A percentile compares a stretch with the other conserved stretches of the same genome.
These are phyloP conservation scores for Ectropis crepuscularia DNA, from an alignment of 2,888 invertebrate species.

Conservation along the genomic window DNA sequence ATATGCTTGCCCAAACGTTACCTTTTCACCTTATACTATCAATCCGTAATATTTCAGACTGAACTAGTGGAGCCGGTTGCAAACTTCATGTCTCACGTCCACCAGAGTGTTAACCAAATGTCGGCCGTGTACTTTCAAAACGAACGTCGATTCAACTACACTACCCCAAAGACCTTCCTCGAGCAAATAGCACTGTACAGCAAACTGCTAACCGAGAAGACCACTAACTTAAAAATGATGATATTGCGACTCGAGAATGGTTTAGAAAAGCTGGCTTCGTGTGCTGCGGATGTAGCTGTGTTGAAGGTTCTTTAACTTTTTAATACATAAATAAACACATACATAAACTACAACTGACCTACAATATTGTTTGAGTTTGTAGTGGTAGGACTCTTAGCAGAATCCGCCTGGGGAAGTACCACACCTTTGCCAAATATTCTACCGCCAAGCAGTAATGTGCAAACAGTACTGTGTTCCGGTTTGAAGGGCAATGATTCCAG, in stretches of 20 bases:
- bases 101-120: conserved; percentile 94
- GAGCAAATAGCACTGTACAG: conserved; percentile 95
- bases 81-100: conserved; percentile 95
- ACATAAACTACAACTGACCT: too few species aligned
- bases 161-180: conserved; percentile 97
- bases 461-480: too few species aligned
- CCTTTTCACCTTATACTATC: too few species aligned
- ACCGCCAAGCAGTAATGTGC: too few species aligned
- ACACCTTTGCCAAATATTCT: too few species aligned
- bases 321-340: not conserved
- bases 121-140: conserved; percentile 92
- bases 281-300: conserved; percentile 93
- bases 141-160: conserved; percentile 96
- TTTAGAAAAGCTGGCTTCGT: conserved; percentile 93
- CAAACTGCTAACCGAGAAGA: conserved; percentile 88
- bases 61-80: conserved; percentile 88
- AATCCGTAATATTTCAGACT: conserved; percentile 64
- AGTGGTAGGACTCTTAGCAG: too few species aligned
- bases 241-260: conserved; percentile 94
- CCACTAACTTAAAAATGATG: conserved; percentile 88
- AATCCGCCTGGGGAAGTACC: too few species aligned
- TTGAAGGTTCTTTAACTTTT: conserved; percentile 85
- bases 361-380: too few species aligned
- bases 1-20: too few species aligned
- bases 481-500: too few species aligned